These are phyloP conservation scores for Fabriciana adippe DNA, from an alignment of 2,888 invertebrate genomes.

Conservation along the genomic window DNA sequence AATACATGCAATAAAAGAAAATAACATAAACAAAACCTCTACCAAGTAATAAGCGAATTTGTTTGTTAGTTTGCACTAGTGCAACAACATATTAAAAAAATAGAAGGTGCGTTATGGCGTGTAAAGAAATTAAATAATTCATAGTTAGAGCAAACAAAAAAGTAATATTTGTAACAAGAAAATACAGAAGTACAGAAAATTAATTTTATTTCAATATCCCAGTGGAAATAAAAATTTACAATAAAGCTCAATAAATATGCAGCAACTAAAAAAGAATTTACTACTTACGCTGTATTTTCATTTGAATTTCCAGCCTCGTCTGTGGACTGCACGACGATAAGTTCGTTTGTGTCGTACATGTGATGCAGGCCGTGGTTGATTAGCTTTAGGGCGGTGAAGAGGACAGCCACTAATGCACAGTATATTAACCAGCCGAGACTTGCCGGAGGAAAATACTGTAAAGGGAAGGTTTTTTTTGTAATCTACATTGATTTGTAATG, in stretches of 20 bases:
- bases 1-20: conserved; percentile 9
- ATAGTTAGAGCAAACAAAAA: no score
- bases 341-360: conserved; percentile 97
- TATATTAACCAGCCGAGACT: conserved; percentile 93
- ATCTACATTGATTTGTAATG: no score
- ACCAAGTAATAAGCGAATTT: no score
- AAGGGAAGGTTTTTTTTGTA: conserved; percentile 41
- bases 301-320: conserved; percentile 78
- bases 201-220: no score
- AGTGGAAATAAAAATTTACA: no score
- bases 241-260: no score
- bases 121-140: no score
- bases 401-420: conserved; percentile 89
- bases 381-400: conserved; percentile 92
- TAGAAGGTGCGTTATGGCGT: no score
- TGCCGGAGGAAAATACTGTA: conserved; percentile 93
- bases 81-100: no score
- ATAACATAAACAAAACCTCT: background rate
- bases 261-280: background rate
- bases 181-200: no score
- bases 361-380: conserved; percentile 94
- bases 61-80: no score
- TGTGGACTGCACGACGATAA: conserved; percentile 78
- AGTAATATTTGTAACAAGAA: no score
- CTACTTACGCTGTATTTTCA: conserved; percentile 74